Conservation (phyloP, 1,140 invertebrate genomes). For the Gonioctena quinquepunctata region DNA sequence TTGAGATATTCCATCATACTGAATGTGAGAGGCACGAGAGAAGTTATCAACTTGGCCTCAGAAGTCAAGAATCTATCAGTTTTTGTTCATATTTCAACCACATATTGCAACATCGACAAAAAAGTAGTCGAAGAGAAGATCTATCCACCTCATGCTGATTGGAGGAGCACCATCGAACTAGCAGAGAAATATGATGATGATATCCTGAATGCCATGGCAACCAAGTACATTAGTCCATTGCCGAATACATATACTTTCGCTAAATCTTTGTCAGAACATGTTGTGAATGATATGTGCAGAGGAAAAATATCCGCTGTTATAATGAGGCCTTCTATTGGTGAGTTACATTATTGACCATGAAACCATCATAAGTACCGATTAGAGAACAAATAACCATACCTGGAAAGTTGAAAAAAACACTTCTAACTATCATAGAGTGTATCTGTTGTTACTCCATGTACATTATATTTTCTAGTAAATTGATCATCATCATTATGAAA, state of each 20-base stretch:
- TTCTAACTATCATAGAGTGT: too few relatives aligned
- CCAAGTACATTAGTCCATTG: conserved; percentile 70
- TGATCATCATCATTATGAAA: too few relatives aligned
- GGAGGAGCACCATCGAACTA: conserved; percentile 80
- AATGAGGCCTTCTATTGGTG: conserved; percentile 89
- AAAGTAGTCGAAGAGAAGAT: conserved; percentile 63
- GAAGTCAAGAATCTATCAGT: conserved; percentile 65
- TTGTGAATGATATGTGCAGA: conserved; percentile 68
- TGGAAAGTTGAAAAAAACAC: too few relatives aligned
- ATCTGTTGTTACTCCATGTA: too few relatives aligned
- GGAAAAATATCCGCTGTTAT: conserved; percentile 77
- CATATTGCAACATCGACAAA: conserved; percentile 76
- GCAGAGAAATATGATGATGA: conserved; percentile 77
- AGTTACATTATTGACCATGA: too few relatives aligned
- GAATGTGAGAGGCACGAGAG: conserved; percentile 62
- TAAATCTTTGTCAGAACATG: conserved; percentile 79
- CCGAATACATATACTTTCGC: conserved; percentile 88
- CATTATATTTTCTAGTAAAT: too few relatives aligned
- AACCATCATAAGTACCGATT: too few relatives aligned
- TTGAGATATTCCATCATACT: conserved; percentile 63
- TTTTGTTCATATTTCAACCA: conserved; percentile 79
- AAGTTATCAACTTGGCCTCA: conserved; percentile 60
- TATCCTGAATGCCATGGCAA: conserved; percentile 66
- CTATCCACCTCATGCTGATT: conserved; percentile 82
- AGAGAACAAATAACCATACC: too few relatives aligned